phyloP scores from a whole-genome alignment of 1,140 invertebrate species.

The Sesamia nonagrioides region DNA sequence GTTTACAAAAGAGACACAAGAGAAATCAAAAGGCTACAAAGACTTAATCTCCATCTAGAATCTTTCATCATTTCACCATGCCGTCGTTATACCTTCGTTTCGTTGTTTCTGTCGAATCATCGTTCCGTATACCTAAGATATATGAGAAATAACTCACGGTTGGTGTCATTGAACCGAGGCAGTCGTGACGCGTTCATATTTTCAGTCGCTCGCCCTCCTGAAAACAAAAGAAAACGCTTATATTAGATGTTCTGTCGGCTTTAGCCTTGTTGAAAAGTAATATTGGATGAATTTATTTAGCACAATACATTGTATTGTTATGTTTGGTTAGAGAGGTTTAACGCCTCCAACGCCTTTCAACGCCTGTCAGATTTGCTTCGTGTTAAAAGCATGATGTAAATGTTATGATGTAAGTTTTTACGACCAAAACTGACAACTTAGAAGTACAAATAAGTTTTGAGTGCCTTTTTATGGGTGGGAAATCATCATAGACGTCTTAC shows the following conservation, averaged over 20 bases:
- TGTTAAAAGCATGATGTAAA: too few species aligned
- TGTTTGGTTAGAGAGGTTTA: not conserved
- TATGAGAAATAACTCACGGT: constrained; percentile 60
- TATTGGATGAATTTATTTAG: not conserved
- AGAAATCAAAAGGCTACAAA: not conserved
- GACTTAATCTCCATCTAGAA: not conserved
- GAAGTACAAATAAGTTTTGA: too few species aligned
- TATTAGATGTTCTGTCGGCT: not conserved
- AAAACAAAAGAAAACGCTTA: constrained; percentile 54
- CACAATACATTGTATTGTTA: not conserved
- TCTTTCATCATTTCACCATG: not conserved
- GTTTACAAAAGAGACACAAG: not conserved
- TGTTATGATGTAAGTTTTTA: too few species aligned
- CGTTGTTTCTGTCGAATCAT: constrained; percentile 7
- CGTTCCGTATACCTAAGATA: not conserved
- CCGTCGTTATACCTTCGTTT: constrained; percentile 3
- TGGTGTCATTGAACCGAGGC: constrained; percentile 73
- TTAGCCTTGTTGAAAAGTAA: not conserved
- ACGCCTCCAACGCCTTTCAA: too few species aligned
- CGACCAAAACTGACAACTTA: too few species aligned
- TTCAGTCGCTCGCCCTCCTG: constrained; percentile 81
- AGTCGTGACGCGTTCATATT: constrained; percentile 73
- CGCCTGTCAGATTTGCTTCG: too few species aligned
- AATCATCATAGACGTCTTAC: too few species aligned
- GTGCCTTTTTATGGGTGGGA: too few species aligned